phyloP scores from a whole-genome alignment of 2,797 vertebrate species.

The Netta rufina region DNA sequence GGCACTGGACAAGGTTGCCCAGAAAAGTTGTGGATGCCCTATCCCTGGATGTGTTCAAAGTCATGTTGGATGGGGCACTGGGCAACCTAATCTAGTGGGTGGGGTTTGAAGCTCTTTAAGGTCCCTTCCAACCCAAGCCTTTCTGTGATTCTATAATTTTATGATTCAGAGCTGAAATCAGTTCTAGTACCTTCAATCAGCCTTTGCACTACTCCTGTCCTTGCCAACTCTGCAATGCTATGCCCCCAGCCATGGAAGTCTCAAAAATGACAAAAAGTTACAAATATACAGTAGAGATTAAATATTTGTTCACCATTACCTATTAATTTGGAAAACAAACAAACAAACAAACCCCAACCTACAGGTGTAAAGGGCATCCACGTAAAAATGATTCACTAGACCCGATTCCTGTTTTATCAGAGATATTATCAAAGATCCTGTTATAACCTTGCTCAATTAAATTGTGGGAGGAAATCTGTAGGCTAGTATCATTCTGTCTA shows the following conservation, averaged over 20 bases:
- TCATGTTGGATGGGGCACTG: no score
- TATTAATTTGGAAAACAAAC: neutral
- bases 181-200: neutral
- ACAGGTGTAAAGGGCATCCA: fast-evolving
- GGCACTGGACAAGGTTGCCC: no score
- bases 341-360: neutral
- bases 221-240: neutral
- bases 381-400: neutral
- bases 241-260: neutral
- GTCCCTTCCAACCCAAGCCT: no score
- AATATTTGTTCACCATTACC: neutral
- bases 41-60: no score
- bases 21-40: no score
- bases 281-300: neutral
- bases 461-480: neutral
- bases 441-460: neutral
- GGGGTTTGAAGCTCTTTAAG: no score
- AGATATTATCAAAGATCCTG: neutral
- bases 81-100: no score
- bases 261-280: neutral
- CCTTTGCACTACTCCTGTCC: neutral
- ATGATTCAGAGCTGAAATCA: neutral
- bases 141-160: no score
- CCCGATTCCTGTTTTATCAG: neutral
- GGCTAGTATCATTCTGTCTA: neutral